phyloP scores from a whole-genome alignment of 1,140 invertebrate genomes.

The Pemphigus obesinymphae region DNA sequence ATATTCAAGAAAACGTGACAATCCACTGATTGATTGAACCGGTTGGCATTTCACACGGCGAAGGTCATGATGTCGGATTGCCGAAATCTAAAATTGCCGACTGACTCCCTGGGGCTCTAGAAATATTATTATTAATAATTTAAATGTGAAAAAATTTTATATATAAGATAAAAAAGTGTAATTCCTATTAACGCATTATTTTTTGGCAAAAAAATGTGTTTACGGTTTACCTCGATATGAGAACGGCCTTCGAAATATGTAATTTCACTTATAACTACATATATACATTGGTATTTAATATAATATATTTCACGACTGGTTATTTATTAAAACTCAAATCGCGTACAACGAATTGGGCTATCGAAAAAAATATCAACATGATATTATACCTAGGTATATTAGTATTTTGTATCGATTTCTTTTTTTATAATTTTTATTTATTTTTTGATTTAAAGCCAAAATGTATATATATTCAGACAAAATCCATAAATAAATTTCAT shows the following conservation, averaged over 20 bases:
- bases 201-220: conserved; percentile 2
- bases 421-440: not conserved
- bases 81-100: conserved; percentile 6
- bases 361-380: not conserved
- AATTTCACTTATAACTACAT: not conserved
- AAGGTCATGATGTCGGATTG: conserved; percentile 11
- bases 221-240: not conserved
- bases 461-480: too few relatives aligned
- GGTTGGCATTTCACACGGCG: not conserved
- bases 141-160: not conserved
- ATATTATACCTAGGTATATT: too few relatives aligned
- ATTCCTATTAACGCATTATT: not conserved
- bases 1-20: conserved; percentile 17
- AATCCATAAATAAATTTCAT: too few relatives aligned
- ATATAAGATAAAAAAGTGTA: not conserved
- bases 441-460: conserved; percentile 10
- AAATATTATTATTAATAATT: not conserved
- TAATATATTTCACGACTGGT: not conserved
- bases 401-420: conserved; percentile 1
- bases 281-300: not conserved
- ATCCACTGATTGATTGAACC: conserved; percentile 18
- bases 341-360: not conserved
- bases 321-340: not conserved
- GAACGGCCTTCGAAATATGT: not conserved
- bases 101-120: not conserved